A percentile compares a stretch with the other conserved stretches of the same genome.
Evolutionary conservation across 1,140 invertebrate species (phyloP).

Genomic region (Myzus persicae): DNA sequence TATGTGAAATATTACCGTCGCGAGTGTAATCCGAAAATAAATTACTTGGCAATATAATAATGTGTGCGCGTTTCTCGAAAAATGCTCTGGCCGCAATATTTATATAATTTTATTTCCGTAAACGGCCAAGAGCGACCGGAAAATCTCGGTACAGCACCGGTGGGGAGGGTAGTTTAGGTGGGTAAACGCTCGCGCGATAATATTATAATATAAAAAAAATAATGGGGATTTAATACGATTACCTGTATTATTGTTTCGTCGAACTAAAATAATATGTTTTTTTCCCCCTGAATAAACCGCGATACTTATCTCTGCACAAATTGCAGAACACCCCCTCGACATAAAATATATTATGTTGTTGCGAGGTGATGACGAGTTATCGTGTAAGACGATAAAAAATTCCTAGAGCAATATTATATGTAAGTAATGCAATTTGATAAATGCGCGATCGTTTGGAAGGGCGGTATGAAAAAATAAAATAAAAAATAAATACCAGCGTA

Average conservation of each 20-base stretch:
- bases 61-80: not conserved
- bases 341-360: not conserved
- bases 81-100: not conserved
- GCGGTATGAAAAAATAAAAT: no score
- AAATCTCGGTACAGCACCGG: not conserved
- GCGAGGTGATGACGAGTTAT: not conserved
- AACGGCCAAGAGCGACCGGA: no score
- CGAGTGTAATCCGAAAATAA: not conserved
- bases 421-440: not conserved
- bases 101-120: not conserved
- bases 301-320: not conserved
- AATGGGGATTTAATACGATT: not conserved
- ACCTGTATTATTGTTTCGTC: not conserved
- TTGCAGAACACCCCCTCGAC: not conserved
- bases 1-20: not conserved
- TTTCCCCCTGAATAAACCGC: not conserved
- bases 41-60: slow-evolving; percentile 14
- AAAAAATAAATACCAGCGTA: no score
- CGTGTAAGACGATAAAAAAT: not conserved
- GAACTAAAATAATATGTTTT: not conserved
- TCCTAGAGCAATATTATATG: not conserved
- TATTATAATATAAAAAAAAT: no score
- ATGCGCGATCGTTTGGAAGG: not conserved
- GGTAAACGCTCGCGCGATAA: not conserved
- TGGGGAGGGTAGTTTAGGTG: no score